These are phyloP conservation scores for Artibeus lituratus DNA, from an alignment of 2,797 vertebrate genomes.

Conservation along the genomic window DNA sequence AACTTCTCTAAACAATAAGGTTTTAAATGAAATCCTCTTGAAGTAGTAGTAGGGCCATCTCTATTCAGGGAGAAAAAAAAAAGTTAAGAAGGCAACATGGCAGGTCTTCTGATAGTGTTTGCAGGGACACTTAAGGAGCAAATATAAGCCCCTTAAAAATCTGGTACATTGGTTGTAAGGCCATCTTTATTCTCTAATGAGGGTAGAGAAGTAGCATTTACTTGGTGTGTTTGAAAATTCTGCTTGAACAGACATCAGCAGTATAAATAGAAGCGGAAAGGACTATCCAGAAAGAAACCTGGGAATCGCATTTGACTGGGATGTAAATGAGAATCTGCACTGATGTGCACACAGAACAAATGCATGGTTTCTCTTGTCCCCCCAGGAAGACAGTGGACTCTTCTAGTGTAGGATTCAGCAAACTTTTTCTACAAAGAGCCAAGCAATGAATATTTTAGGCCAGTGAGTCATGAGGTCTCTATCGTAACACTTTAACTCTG, in stretches of 20 bases:
- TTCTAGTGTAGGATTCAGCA: neutral
- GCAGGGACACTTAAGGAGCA: neutral
- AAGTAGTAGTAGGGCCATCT: conserved; percentile 16
- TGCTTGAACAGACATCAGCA: neutral
- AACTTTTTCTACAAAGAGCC: neutral
- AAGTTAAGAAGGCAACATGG: neutral
- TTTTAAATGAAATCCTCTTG: conserved; percentile 45
- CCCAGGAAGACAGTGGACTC: neutral
- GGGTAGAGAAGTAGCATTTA: neutral
- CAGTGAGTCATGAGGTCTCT: neutral
- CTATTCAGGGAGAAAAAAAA: neutral
- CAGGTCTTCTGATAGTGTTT: neutral
- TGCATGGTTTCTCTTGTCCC: neutral
- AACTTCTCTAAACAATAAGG: conserved; percentile 19
- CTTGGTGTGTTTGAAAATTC: neutral
- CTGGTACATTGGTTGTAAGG: neutral
- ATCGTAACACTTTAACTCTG: neutral
- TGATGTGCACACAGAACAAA: neutral
- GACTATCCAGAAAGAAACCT: neutral
- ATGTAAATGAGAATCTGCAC: neutral
- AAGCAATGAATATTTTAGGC: neutral
- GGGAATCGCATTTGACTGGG: neutral
- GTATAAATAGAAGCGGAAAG: neutral
- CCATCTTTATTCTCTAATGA: neutral
- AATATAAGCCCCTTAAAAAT: neutral